Evolutionary conservation across 2,888 invertebrate genomes (phyloP).

Genomic region (Phalera bucephala): DNA sequence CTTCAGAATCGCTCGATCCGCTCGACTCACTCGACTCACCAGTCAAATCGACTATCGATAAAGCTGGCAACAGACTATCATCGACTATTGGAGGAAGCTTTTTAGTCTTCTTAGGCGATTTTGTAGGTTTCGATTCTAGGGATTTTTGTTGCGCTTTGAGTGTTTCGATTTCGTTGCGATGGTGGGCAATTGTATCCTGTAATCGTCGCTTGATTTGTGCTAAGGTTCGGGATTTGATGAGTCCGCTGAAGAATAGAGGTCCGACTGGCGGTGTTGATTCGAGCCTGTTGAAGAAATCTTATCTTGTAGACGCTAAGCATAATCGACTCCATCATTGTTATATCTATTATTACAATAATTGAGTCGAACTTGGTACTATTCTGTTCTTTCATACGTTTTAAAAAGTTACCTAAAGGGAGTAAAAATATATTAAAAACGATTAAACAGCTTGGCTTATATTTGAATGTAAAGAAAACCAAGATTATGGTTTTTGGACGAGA

Average conservation of each 20-base stretch:
- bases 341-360: no score
- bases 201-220: slow-evolving; percentile 58
- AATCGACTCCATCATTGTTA: no score
- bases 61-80: slow-evolving; percentile 40
- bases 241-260: slow-evolving; percentile 69
- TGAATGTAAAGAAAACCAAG: no score
- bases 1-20: slow-evolving; percentile 33
- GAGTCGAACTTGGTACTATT: no score
- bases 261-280: slow-evolving; percentile 55
- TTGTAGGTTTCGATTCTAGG: slow-evolving; percentile 9
- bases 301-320: no score
- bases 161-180: slow-evolving; percentile 44
- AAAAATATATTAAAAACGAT: no score
- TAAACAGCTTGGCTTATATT: no score
- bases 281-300: slow-evolving; percentile 27
- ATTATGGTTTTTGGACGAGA: no score
- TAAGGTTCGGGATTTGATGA: slow-evolving; percentile 63
- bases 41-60: slow-evolving; percentile 53
- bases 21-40: slow-evolving; percentile 40
- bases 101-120: slow-evolving; percentile 17
- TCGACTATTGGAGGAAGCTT: slow-evolving; percentile 22
- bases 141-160: slow-evolving; percentile 24
- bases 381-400: no score
- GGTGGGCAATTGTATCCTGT: slow-evolving; percentile 54
- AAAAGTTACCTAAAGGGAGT: no score